Evolutionary conservation across 2,797 vertebrate species (phyloP), one percentile per base, ranked within the genome.

Genomic region (Gymnothorax reevesii): DNA sequence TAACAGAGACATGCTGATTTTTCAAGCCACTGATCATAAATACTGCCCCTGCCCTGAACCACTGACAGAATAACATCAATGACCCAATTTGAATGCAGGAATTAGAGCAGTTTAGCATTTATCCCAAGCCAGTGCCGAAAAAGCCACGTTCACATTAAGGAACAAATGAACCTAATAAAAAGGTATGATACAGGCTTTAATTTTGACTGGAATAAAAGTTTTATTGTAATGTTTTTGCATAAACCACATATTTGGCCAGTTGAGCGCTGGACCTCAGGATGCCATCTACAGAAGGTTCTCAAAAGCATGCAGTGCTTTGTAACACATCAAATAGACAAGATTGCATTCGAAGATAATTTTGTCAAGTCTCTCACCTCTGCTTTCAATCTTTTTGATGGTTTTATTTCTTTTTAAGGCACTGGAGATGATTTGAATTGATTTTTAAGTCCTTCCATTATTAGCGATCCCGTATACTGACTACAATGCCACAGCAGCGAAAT

Each of bases 371-470:
- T 89, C 88, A 91, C 90, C 89, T 85, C 86, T 89, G 91, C 90
- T 92, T 93, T 91, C 91, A 69, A 93, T 89, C 89, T 80, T 83
- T 85, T 88, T 87, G 87, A 91, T 86, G 80, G 83, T 89, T 92
- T 91, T 91, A 84, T 92, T 93, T 93, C 90, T 90, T 66, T 85
- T 90, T 89, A 89, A 89, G 64, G 89, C 91, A 90, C 91, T 89
- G 88, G 84, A 93, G 94, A 92, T 93, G 93, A 94, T 95, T 95
- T 89, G 89, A 92, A 95, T 94, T 91, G 92, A 96, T 95, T 90
- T 92, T 88, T 27, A 93, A 95, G 93, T 93, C 93, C 92, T 94
- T 94, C 94, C 94, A 92, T 94, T 94, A 94, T 91, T 91, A 91
- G 59, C 49, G 64, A 86, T 85, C 84, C n/a, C 57, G 92, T 89